Base-by-base conservation (phyloP, 2,797 vertebrate genomes). In the Myioborus melanocephalus region DNA sequence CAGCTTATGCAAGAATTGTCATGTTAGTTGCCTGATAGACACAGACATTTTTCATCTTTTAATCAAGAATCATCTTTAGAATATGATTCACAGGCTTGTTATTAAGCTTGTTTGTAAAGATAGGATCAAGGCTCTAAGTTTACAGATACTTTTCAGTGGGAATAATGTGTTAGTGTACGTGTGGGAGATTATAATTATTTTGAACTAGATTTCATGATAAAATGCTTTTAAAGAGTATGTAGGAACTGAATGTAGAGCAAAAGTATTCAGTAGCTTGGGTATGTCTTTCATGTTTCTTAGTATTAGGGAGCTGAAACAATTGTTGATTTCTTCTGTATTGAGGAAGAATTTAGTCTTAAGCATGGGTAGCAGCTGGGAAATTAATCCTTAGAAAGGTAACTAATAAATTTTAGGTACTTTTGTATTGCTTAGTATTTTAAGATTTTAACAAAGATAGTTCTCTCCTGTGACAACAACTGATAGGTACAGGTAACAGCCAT, bases 61-160 rank as follows among this genome's bases (percentile, higher is more conserved):
- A 43, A 79, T 92, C 44, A 77, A 85, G 47, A 69, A 34, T 68
- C 27, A 28, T 75, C 68, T 90, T 91, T 65, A 79, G 55, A 86
- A 72, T 82, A 39, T 93, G 83, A 87, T 79, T 92, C 46, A 89
- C 32, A 43, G 37, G 8, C 81, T 91, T 2, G 1, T 90, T 92
- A 87, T 87, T 87, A 77, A 93, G 34, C 35, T 46, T 83, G 68
- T 73, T 93, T 79, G 37, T 76, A 60, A 96, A 93, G 93, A 85
- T 60, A 91, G 52, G 34, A 87, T 95, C 78, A 87, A 89, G 63
- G 56, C 52, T 90, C 21, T 49, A 82, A 53, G 71, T 87, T 90
- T 80, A 77, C 68, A 59, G 60, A n/a, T 70, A 34, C 22, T 91
- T 93, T 84, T 87, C 78, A 70, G 49, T 77, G 32, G 52, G 28